These are phyloP conservation scores for Chrysolina americana DNA, from an alignment of 2,888 invertebrate genomes.

Conservation along the genomic window DNA sequence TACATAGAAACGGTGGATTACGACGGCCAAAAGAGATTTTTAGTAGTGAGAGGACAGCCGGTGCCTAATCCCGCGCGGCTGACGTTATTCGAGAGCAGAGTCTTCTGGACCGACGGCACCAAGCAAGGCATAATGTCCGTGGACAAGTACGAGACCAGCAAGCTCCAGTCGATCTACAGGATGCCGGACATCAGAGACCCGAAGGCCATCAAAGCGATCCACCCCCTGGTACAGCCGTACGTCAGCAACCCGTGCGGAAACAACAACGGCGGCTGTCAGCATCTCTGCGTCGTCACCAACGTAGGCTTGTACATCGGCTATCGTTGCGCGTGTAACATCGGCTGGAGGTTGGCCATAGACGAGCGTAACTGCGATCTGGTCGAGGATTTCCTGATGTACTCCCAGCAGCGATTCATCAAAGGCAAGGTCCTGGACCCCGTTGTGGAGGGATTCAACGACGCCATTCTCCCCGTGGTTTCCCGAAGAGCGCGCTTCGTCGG, in stretches of 20 bases:
- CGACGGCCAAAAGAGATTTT: conserved; percentile 85
- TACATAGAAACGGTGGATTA: conserved; percentile 98
- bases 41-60: conserved; percentile 85
- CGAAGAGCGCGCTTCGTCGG: conserved; percentile 94
- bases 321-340: conserved; percentile 93
- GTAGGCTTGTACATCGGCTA: conserved; percentile 84
- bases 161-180: conserved; percentile 85
- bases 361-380: conserved; percentile 86
- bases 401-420: conserved; percentile 93
- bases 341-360: conserved; percentile 83
- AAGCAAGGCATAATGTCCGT: conserved; percentile 86
- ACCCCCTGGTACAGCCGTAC: conserved; percentile 82
- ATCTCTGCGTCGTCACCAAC: conserved; percentile 92
- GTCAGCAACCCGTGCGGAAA: conserved; percentile 84
- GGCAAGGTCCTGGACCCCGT: conserved; percentile 92
- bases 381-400: conserved; percentile 93
- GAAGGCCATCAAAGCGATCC: conserved; percentile 87
- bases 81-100: conserved; percentile 87
- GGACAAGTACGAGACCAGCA: conserved; percentile 81
- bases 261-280: conserved; percentile 92
- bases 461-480: conserved; percentile 94
- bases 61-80: conserved; percentile 90
- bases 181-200: conserved; percentile 87
- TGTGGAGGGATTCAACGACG: conserved; percentile 93
- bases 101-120: conserved; percentile 94